Evolutionary conservation across 2,888 invertebrate species (phyloP), one percentile per base, ranked within the genome.

Genomic region (Smittia sp.): DNA sequence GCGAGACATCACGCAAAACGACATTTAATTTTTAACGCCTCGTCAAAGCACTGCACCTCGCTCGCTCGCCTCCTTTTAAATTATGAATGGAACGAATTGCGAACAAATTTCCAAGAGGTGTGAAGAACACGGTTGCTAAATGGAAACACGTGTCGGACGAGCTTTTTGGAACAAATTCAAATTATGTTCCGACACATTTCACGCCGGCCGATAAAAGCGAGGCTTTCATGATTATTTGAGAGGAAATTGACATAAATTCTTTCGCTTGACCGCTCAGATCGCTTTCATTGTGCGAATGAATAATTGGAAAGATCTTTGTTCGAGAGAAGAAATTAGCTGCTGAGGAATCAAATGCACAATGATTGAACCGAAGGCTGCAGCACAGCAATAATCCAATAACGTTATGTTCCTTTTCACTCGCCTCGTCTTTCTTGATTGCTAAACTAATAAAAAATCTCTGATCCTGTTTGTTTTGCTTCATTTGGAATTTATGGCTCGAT

Each of bases 11-110:
- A 72, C 72, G 72, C 72, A 72, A 72, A 62, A 72, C 62, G 72
- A 72, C 72, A 72, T 72, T 72, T 72, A 72, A 62, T 72, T 72
- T 72, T 72, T 72, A 72, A 62, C 58, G 72, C 72, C 62, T 54
- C 25, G 22, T 22, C 58, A 72, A 62, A 63, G 25, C 62, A 72
- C 32, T 72, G 72, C 72, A 72, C 54, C 46, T 70, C 22, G 22
- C 18, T 67, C 39, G 22, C 41, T 20, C n/a, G 38, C 39, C 20
- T 54, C 15, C 54, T 54, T 32, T 20, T 67, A 24, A 70, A 70
- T 70, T 70, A 70, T 70, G 69, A 70, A 70, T 70, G 69, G 18
- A 70, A 70, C 68, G 46, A 68, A 68, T 68, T 68, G 68, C 46
- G 68, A 68, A 24, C 39, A 20, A 39, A 24, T 20, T 46, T 46